Percentiles rank a stretch among this genome's conserved stretches.
These are phyloP conservation scores for Carcina quercana DNA, from an alignment of 2,888 invertebrate species.

Conservation along the genomic window DNA sequence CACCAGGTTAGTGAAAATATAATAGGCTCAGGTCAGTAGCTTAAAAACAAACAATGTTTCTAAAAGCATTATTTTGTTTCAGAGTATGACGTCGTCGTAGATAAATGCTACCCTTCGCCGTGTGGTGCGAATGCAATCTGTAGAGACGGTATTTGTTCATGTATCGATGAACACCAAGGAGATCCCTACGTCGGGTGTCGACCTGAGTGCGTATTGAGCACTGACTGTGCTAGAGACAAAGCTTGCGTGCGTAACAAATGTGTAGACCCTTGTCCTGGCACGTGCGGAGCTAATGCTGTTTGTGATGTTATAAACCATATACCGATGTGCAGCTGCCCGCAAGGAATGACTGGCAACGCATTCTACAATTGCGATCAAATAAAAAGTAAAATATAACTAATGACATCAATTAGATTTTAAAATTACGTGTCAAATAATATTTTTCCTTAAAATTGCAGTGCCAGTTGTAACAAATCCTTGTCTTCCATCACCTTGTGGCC, in stretches of 20 bases:
- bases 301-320: slow-evolving; percentile 84
- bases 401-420: background rate
- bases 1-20: slow-evolving; percentile 39
- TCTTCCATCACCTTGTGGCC: slow-evolving; percentile 83
- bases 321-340: slow-evolving; percentile 81
- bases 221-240: slow-evolving; percentile 77
- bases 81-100: slow-evolving; percentile 20
- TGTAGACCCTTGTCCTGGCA: slow-evolving; percentile 79
- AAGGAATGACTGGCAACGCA: slow-evolving; percentile 80
- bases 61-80: slow-evolving; percentile 8
- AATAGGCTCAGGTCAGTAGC: background rate
- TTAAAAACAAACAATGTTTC: background rate
- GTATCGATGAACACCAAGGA: slow-evolving; percentile 76
- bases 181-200: slow-evolving; percentile 81
- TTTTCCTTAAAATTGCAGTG: slow-evolving; percentile 32
- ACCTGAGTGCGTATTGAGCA: slow-evolving; percentile 80
- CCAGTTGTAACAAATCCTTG: slow-evolving; percentile 76
- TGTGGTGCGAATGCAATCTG: slow-evolving; percentile 79
- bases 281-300: slow-evolving; percentile 80
- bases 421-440: background rate
- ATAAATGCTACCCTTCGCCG: slow-evolving; percentile 77
- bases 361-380: slow-evolving; percentile 76
- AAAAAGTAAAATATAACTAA: slow-evolving; percentile 37
- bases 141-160: slow-evolving; percentile 73
- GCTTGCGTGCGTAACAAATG: slow-evolving; percentile 82